These are phyloP conservation scores for Morelia viridis DNA, from an alignment of 2,797 vertebrate species.

Conservation along the genomic window DNA sequence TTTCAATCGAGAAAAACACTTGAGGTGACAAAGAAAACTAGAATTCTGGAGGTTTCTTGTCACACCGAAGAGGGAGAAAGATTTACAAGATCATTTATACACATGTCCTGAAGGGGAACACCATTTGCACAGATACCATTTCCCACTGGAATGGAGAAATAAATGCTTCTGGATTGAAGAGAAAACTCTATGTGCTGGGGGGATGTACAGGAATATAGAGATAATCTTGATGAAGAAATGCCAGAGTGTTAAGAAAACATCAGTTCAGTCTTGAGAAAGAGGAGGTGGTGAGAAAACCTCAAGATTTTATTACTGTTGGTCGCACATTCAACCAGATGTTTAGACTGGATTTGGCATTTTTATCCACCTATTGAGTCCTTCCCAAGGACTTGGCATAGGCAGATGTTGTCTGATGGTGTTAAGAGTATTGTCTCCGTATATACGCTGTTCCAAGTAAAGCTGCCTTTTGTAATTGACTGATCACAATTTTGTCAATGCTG, in stretches of 20 bases:
- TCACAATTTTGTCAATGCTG: too few species aligned
- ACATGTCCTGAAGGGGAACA: neutral
- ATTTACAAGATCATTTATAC: neutral
- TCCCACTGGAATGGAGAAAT: neutral
- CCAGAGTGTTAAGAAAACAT: neutral
- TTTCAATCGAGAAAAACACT: neutral
- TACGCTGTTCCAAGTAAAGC: too few species aligned
- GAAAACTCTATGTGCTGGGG: neutral
- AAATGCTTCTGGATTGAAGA: neutral
- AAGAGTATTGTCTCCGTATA: too few species aligned
- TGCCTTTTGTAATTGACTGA: too few species aligned
- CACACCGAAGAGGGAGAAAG: neutral
- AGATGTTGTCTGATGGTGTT: too few species aligned
- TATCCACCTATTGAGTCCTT: too few species aligned
- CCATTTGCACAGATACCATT: neutral
- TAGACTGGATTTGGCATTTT: too few species aligned
- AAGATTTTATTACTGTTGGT: neutral
- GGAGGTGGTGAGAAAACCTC: neutral
- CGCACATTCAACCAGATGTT: too few species aligned
- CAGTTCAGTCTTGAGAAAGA: neutral
- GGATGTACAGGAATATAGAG: neutral
- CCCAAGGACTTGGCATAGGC: too few species aligned
- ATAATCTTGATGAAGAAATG: neutral
- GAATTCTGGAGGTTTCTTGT: neutral
- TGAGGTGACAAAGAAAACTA: neutral